These are phyloP conservation scores for Chionoecetes opilio DNA, from an alignment of 1,140 invertebrate genomes.

Conservation along the genomic window DNA sequence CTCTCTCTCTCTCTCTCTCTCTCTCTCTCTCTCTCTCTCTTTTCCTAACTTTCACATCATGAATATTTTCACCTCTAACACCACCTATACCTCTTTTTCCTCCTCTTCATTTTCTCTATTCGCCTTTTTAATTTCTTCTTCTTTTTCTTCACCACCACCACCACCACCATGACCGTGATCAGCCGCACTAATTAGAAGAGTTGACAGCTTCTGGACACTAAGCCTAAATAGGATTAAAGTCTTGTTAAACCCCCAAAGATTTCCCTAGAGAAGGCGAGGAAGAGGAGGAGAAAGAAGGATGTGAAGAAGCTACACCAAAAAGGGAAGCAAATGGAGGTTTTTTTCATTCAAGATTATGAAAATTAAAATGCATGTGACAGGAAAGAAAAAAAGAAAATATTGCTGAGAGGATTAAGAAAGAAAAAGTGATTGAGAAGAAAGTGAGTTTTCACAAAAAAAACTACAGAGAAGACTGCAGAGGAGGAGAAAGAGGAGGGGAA, in stretches of 20 bases:
- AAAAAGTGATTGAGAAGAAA: too few relatives aligned
- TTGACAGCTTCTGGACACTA: background rate
- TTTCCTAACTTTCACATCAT: background rate
- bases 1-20: background rate
- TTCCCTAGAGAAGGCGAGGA: background rate
- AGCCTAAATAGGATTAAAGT: background rate
- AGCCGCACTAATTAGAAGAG: background rate
- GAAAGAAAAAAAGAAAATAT: too few relatives aligned
- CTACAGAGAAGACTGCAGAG: too few relatives aligned
- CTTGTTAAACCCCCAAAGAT: background rate
- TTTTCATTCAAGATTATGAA: too few relatives aligned
- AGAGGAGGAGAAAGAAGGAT: background rate
- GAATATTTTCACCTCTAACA: background rate
- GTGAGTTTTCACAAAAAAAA: too few relatives aligned
- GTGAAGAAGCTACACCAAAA: too few relatives aligned
- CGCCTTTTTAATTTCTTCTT: background rate
- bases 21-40: background rate
- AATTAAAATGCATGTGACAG: too few relatives aligned
- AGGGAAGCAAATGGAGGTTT: too few relatives aligned
- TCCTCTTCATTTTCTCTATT: too few relatives aligned
- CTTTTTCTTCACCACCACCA: background rate
- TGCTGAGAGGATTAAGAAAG: too few relatives aligned
- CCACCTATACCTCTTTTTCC: background rate
- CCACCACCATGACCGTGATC: background rate
- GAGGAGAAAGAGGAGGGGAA: too few relatives aligned